Base-by-base conservation (phyloP, 2,797 vertebrate genomes). In the Micrastur ruficollis region DNA sequence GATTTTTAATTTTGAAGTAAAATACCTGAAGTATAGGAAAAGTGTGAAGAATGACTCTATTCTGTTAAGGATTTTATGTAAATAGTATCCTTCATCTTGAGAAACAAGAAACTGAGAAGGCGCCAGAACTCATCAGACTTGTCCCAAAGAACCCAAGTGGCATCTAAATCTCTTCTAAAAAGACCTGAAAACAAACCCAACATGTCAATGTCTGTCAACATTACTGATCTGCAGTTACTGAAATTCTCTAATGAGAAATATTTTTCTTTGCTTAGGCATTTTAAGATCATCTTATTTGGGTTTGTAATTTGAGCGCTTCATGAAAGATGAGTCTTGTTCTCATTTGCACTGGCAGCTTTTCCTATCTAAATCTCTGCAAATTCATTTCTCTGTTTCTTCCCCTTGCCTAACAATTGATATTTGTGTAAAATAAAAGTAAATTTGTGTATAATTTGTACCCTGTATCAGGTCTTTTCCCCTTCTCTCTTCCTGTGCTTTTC, bases 401-500 rank as follows among this genome's bases (percentile, higher is more conserved):
- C 5, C 7, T 59, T 84, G 17, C n/a, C 36, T 44, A 55, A 21
- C 25, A 74, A 26, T 22, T 58, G 17, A 21, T 81, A 17, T 3
- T 47, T 50, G 3, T 89, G 26, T 49, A 80, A 88, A 83, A 47
- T 65, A 36, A 31, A 70, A 76, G 16, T 86, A 55, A 76, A 65
- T 34, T 25, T 67, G 1, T 29, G 3, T 42, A 4, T 34, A 4
- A 44, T 65, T 86, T 72, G 26, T 84, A 27, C 11, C 7, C 13
- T 63, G 0, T 76, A 6, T 72, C 11, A 23, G 14, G 8, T 56
- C 6, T n/a, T 23, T 59, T 3, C 14, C 15, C 6, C 1, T 61
- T 13, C 3, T 68, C 12, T 66, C 42, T 92, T 81, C 32, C 6
- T 55, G 1, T 73, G 23, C 3, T 58, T 76, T 59, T 61, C 40